These are phyloP conservation scores for Sebastolobus alascanus DNA, from an alignment of 2,797 vertebrate genomes.

Conservation along the genomic window DNA sequence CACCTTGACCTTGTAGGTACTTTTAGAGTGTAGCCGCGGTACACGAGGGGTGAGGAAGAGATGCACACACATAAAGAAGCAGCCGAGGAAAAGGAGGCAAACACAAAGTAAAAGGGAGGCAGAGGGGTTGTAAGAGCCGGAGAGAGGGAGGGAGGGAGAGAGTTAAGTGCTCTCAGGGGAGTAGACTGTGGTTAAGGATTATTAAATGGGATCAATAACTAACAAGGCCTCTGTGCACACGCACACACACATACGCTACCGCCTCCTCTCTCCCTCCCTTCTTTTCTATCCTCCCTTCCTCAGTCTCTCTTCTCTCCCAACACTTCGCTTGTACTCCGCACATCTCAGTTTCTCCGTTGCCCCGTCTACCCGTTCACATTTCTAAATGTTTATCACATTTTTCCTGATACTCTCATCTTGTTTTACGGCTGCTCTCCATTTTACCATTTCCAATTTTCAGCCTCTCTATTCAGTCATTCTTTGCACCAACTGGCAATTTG, in stretches of 20 bases:
- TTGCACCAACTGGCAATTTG: constrained; percentile 21
- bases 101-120: constrained; percentile 27
- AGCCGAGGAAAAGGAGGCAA: constrained; percentile 25
- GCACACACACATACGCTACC: background rate
- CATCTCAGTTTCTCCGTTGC: background rate
- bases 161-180: constrained; percentile 81
- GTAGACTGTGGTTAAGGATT: constrained; percentile 76
- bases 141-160: constrained; percentile 32
- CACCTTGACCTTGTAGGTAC: constrained; percentile 57
- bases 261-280: background rate
- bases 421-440: constrained; percentile 27
- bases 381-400: constrained; percentile 36
- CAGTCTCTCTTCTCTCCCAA: background rate
- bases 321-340: constrained; percentile 16
- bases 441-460: constrained; percentile 37
- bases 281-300: background rate
- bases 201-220: constrained; percentile 85
- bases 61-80: constrained; percentile 34
- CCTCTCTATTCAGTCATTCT: constrained; percentile 21
- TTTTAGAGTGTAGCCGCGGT: constrained; percentile 24
- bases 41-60: constrained; percentile 14
- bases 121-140: constrained; percentile 27
- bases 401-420: constrained; percentile 8
- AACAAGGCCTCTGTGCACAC: constrained; percentile 71
- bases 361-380: background rate